phyloP scores from a whole-genome alignment of 2,797 vertebrate species.

The Mormyrops boulengeri region DNA sequence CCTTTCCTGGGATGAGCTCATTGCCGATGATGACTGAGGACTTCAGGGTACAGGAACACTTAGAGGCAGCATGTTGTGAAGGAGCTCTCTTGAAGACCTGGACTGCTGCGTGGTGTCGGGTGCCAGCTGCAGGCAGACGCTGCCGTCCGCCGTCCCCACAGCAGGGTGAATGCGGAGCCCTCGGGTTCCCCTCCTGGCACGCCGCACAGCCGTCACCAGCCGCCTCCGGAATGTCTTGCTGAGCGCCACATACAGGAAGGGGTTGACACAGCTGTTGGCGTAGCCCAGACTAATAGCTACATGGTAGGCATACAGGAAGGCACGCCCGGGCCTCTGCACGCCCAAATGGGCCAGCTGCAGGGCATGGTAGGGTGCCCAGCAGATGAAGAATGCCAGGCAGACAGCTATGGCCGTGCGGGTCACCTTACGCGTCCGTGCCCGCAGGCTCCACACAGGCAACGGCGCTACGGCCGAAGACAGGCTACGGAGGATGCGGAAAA shows the following conservation, averaged over 20 bases:
- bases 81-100: slow-evolving; percentile 53
- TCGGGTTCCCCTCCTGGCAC: slow-evolving; percentile 49
- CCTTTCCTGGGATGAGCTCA: background rate
- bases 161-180: slow-evolving; percentile 45
- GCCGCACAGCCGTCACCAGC: slow-evolving; percentile 61
- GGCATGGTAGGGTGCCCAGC: slow-evolving; percentile 79
- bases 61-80: slow-evolving; percentile 46
- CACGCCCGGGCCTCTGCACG: slow-evolving; percentile 63
- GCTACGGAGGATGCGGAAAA: slow-evolving; percentile 78
- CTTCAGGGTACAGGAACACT: slow-evolving; percentile 54
- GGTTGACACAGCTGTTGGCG: slow-evolving; percentile 80
- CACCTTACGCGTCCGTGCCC: slow-evolving; percentile 66
- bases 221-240: slow-evolving; percentile 75
- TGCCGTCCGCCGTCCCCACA: slow-evolving; percentile 54
- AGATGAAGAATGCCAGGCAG: slow-evolving; percentile 73
- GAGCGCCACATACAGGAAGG: slow-evolving; percentile 73
- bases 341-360: slow-evolving; percentile 73
- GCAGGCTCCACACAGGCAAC: slow-evolving; percentile 32
- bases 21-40: background rate
- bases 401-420: slow-evolving; percentile 78
- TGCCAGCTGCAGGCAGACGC: slow-evolving; percentile 55
- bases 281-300: slow-evolving; percentile 80
- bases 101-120: slow-evolving; percentile 54
- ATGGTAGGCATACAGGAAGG: slow-evolving; percentile 73
- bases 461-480: slow-evolving; percentile 69